Base-by-base conservation (phyloP, 1,140 invertebrate genomes). In the Brachionus calyciflorus region DNA sequence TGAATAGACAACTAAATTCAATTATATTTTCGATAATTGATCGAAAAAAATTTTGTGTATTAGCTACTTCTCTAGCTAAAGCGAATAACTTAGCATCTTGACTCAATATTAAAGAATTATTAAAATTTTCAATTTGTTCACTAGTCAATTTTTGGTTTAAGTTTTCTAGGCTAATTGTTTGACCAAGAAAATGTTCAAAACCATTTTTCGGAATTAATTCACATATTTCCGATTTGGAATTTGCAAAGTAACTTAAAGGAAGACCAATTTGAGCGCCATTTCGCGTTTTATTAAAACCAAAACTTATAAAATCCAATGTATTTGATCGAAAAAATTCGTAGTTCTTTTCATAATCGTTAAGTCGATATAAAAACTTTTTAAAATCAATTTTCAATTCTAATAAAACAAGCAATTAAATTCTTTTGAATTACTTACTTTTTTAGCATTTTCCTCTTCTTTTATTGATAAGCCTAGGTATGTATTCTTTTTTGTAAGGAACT, bases 251-350 rank as follows among this genome's bases (percentile, higher is more conserved):
- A 24, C 69, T 73, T 3, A 26, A n/a, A 6, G 69, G 69, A 17
- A 73, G 28, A 24, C 69, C 69, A 21, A 73, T 55, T 7, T 73
- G 69, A 53, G 17, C 2, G 3, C 69, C 69, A 30, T 73, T 44
- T 24, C 33, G 49, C 21, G 51, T 12, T 51, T 73, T 73, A 51
- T 33, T 51, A 26, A 73, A 73, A 3, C 69, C 69, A 51, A 55
- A 49, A n/a, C 46, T 73, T 17, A 51, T 21, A 55, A 73, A 73
- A 33, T 73, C 69, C 12, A 73, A 33, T n/a, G 69, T 51, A 37
- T 73, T 73, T 17, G 44, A 40, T 3, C 46, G 28, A 55, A 51
- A 73, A 40, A 73, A 73, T n/a, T 73, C 69, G 14, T 51, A 37
- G 19, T 73, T 73, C 30, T 7, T 1, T 19, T 49, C 48, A 9